Evolutionary conservation across 1,140 invertebrate genomes (phyloP).

Genomic region (Euschistus heros): DNA sequence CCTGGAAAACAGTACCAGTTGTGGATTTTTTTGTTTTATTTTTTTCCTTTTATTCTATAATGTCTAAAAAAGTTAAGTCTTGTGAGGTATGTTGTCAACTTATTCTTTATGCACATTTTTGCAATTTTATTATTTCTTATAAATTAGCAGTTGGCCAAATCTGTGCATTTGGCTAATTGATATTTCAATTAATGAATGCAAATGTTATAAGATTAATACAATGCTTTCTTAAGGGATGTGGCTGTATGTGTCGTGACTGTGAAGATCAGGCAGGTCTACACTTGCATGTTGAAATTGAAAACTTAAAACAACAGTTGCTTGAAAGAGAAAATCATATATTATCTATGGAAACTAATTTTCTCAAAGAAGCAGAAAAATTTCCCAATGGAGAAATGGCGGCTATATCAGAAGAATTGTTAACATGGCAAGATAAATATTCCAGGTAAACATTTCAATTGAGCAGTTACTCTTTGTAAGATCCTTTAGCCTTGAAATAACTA

Average conservation of each 20-base stretch:
- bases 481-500: too few relatives aligned
- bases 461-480: not conserved
- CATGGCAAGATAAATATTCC: slow-evolving; percentile 87
- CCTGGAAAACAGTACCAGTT: slow-evolving; percentile 1
- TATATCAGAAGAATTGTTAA: slow-evolving; percentile 69
- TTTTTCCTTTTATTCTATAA: slow-evolving; percentile 11
- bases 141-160: not conserved
- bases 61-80: slow-evolving; percentile 14
- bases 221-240: slow-evolving; percentile 42
- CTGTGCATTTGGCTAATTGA: not conserved
- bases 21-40: slow-evolving; percentile 10
- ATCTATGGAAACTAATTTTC: slow-evolving; percentile 72
- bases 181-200: not conserved
- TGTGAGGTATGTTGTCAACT: slow-evolving; percentile 9
- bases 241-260: slow-evolving; percentile 43
- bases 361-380: slow-evolving; percentile 64
- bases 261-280: slow-evolving; percentile 48
- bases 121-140: not conserved
- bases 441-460: slow-evolving; percentile 41
- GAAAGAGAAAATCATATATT: slow-evolving; percentile 74
- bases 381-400: slow-evolving; percentile 61
- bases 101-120: not conserved
- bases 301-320: slow-evolving; percentile 63
- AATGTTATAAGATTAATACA: not conserved
- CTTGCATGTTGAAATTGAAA: slow-evolving; percentile 77